Evolutionary conservation across 2,797 vertebrate genomes (phyloP).

Genomic region (Xyrichtys novacula): DNA sequence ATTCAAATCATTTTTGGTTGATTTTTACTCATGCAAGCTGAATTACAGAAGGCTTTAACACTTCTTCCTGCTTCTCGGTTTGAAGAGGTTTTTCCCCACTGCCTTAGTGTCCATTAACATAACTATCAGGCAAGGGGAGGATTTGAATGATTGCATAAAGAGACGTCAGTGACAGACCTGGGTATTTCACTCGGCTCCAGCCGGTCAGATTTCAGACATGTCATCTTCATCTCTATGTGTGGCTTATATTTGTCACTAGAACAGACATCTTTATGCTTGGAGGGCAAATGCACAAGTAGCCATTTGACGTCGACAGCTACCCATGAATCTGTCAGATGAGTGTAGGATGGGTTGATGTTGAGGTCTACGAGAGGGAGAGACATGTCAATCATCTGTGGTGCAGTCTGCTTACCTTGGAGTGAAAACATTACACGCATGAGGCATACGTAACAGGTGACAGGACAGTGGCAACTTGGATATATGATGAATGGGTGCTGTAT

Average conservation of each 20-base stretch:
- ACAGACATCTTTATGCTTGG: neutral
- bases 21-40: no score
- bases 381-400: neutral
- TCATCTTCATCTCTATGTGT: neutral
- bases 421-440: conserved; percentile 14
- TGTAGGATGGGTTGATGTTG: conserved; percentile 5
- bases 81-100: neutral
- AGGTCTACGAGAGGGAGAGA: conserved; percentile 4
- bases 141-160: neutral
- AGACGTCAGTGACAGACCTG: neutral
- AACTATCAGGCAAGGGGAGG: neutral
- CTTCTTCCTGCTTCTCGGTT: neutral
- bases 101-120: neutral
- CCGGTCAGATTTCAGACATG: conserved; percentile 2
- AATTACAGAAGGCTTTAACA: neutral
- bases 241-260: no score
- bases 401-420: neutral
- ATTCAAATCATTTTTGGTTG: no score
- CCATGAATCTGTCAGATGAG: neutral
- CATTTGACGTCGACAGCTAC: neutral
- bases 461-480: conserved; percentile 31
- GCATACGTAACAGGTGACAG: conserved; percentile 1
- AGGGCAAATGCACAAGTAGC: conserved; percentile 3
- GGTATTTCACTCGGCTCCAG: neutral
- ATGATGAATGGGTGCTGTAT: conserved; percentile 22